phyloP scores from a whole-genome alignment of 2,888 invertebrate genomes.

The Furcula furcula region DNA sequence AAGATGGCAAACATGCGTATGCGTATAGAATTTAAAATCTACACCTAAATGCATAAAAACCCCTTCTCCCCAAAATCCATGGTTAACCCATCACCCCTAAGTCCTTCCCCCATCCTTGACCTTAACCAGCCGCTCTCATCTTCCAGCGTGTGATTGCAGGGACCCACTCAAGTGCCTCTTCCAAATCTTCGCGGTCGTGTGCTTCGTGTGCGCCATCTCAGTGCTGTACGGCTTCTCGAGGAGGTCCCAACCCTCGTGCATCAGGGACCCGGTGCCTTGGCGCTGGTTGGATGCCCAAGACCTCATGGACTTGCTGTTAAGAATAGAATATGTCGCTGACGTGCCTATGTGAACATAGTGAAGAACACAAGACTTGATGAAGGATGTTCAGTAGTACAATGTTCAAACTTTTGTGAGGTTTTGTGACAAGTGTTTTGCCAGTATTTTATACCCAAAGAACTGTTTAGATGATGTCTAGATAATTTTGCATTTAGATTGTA shows the following conservation, averaged over 20 bases:
- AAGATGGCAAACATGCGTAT: too few relatives aligned
- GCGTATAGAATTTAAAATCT: too few relatives aligned
- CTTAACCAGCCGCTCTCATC: slow-evolving; percentile 32
- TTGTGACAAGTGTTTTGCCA: too few relatives aligned
- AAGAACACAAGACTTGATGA: too few relatives aligned
- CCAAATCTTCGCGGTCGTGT: slow-evolving; percentile 66
- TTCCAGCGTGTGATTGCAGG: slow-evolving; percentile 64
- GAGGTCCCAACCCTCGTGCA: slow-evolving; percentile 21
- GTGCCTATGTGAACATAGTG: slow-evolving; percentile 67
- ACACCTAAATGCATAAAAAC: too few relatives aligned
- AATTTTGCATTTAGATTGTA: too few relatives aligned
- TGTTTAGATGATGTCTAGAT: too few relatives aligned
- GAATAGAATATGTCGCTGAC: slow-evolving; percentile 69
- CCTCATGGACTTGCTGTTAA: slow-evolving; percentile 58
- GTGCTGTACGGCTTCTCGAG: slow-evolving; percentile 50
- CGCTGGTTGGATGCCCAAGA: slow-evolving; percentile 65
- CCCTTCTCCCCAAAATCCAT: too few relatives aligned
- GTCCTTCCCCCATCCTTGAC: neutral
- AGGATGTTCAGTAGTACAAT: too few relatives aligned
- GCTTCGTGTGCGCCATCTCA: slow-evolving; percentile 58
- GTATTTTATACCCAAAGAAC: too few relatives aligned
- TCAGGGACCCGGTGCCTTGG: slow-evolving; percentile 52
- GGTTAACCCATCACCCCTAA: neutral
- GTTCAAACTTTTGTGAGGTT: too few relatives aligned
- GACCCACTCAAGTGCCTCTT: slow-evolving; percentile 63